A percentile compares a stretch with the other conserved stretches of the same genome.
Conservation (phyloP, 2,113 vertebrate species). For the Pterocles gutturalis region DNA sequence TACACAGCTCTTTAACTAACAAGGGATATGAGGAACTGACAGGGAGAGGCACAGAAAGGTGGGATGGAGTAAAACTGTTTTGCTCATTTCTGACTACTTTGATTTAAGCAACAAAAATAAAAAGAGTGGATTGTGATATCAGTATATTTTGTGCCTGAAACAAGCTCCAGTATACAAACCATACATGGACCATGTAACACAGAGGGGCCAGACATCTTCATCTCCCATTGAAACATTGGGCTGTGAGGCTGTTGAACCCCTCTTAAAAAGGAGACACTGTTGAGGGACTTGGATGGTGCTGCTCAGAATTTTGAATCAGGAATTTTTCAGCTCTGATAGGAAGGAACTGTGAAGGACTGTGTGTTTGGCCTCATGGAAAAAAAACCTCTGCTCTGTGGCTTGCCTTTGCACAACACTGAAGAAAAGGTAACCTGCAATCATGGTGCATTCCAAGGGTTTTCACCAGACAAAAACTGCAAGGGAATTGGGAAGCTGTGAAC, state of each 20-base stretch:
- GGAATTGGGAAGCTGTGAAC: slow-evolving; percentile 36
- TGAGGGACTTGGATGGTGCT: neutral
- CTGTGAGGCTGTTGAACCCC: neutral
- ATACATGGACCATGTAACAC: neutral
- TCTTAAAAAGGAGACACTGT: neutral
- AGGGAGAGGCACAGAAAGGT: neutral
- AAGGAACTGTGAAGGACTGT: neutral
- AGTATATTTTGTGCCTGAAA: neutral
- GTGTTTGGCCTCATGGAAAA: neutral
- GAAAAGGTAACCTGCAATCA: slow-evolving; percentile 3
- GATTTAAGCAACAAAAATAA: neutral
- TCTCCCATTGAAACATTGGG: neutral
- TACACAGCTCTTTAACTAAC: neutral
- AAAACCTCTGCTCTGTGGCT: neutral
- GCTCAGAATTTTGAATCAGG: slow-evolving; percentile 7
- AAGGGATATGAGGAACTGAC: neutral
- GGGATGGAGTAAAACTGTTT: neutral
- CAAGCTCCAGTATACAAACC: neutral
- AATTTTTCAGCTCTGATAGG: neutral
- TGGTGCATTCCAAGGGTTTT: neutral
- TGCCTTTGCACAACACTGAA: neutral
- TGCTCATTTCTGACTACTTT: neutral
- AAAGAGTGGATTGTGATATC: neutral
- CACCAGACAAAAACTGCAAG: neutral
- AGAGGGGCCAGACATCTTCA: neutral